Percentiles rank a stretch among this genome's conserved stretches.
Evolutionary conservation across 2,888 invertebrate species (phyloP).

Genomic region (Cremastinae sp.): DNA sequence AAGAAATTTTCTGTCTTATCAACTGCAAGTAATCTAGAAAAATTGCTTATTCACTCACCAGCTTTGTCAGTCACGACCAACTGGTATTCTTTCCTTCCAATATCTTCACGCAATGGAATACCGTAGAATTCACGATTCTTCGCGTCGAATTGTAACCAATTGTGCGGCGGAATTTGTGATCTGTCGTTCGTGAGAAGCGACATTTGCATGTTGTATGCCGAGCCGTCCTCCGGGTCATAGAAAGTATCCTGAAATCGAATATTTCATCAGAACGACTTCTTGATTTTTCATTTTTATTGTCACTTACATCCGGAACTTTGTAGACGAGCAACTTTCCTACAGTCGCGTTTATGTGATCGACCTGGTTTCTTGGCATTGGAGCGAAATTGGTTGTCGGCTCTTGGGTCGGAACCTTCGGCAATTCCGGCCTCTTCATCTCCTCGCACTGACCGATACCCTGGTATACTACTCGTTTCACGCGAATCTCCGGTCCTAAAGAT

Average conservation of each 20-base stretch:
- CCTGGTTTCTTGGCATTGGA: conserved; percentile 91
- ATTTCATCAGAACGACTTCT: neutral
- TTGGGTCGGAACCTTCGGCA: conserved; percentile 78
- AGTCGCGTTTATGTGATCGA: conserved; percentile 91
- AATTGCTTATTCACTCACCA: conserved; percentile 58
- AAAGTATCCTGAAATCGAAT: conserved; percentile 87
- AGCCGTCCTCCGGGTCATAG: conserved; percentile 93
- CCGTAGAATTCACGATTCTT: conserved; percentile 95
- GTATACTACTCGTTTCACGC: conserved; percentile 85
- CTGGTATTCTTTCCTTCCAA: conserved; percentile 89
- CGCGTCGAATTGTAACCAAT: conserved; percentile 94
- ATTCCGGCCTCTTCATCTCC: conserved; percentile 79
- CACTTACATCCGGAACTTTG: conserved; percentile 88
- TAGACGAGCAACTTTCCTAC: conserved; percentile 91
- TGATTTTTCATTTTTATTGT: neutral
- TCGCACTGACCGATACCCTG: conserved; percentile 87
- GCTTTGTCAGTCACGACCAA: conserved; percentile 82
- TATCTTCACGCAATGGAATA: conserved; percentile 87
- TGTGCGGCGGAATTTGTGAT: conserved; percentile 84
- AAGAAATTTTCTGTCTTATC: too few species aligned
- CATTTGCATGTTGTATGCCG: conserved; percentile 87
- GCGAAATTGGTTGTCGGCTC: conserved; percentile 82
- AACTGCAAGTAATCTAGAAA: too few species aligned
- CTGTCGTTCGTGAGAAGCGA: conserved; percentile 88
- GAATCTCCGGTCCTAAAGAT: conserved; percentile 85